phyloP scores from a whole-genome alignment of 2,113 vertebrate species.

The Leucosticte australis region DNA sequence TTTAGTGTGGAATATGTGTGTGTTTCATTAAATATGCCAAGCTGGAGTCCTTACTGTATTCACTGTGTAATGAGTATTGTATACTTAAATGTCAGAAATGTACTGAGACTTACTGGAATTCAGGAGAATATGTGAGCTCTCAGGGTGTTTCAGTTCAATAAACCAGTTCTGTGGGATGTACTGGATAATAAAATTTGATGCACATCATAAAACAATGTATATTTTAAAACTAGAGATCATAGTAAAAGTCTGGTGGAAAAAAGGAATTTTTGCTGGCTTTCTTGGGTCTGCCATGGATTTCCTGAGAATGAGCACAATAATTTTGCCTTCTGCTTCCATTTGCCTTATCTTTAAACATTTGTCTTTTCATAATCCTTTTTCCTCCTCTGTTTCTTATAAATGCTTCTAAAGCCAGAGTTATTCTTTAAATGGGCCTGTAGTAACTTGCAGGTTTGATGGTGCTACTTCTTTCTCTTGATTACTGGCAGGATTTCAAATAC shows the following conservation, averaged over 20 bases:
- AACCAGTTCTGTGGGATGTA: neutral
- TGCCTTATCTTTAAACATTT: neutral
- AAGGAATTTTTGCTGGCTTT: neutral
- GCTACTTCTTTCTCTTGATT: neutral
- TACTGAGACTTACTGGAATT: neutral
- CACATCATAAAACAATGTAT: neutral
- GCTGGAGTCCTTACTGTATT: neutral
- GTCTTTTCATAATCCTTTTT: neutral
- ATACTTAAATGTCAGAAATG: neutral
- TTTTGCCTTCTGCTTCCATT: neutral
- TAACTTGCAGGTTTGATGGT: neutral
- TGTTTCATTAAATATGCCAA: neutral
- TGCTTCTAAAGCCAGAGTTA: neutral
- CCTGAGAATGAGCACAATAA: neutral
- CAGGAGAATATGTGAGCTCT: neutral
- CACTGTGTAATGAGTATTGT: neutral
- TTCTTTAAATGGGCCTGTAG: neutral
- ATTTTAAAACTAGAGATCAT: neutral
- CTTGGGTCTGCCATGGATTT: neutral
- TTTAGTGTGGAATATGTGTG: neutral
- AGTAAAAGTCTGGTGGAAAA: neutral
- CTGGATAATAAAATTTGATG: neutral
- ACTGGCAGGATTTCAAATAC: neutral
- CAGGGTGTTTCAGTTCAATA: neutral
- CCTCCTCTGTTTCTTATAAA: neutral